A percentile compares a stretch with the other conserved stretches of the same genome.
Evolutionary conservation across 2,797 vertebrate genomes (phyloP).

Genomic region (Brachyrhaphis roseni): DNA sequence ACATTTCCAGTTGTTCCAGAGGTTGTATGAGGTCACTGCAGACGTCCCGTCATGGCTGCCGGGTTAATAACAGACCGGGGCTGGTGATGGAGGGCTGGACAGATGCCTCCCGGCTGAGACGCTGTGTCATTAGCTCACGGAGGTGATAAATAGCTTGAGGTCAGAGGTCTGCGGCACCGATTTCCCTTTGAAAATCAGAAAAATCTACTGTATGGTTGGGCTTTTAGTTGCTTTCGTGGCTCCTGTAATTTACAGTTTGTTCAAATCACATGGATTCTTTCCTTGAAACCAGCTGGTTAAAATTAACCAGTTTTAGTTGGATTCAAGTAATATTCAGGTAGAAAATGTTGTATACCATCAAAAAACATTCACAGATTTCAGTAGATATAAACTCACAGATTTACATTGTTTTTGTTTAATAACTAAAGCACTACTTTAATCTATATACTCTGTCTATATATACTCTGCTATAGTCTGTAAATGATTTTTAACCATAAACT

Average conservation of each 20-base stretch:
- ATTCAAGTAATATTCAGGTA: background rate
- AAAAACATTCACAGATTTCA: background rate
- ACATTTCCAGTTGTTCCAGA: conserved; percentile 37
- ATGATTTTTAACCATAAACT: background rate
- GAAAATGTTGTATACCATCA: background rate
- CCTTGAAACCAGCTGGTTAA: conserved; percentile 1
- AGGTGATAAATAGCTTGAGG: conserved; percentile 78
- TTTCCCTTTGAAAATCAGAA: conserved; percentile 53
- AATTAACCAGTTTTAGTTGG: background rate
- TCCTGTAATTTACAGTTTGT: conserved; percentile 18
- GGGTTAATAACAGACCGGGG: conserved; percentile 74
- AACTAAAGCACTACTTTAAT: too few species aligned
- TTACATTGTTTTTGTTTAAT: background rate
- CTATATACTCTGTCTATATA: too few species aligned
- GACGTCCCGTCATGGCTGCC: conserved; percentile 59
- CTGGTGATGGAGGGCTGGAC: conserved; percentile 68
- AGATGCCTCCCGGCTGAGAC: conserved; percentile 53
- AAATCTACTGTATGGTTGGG: conserved; percentile 27
- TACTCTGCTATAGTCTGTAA: background rate
- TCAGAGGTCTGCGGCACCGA: conserved; percentile 48
- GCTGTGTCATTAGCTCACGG: conserved; percentile 69
- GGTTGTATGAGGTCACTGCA: conserved; percentile 69
- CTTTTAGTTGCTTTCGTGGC: conserved; percentile 9
- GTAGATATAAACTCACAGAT: background rate
- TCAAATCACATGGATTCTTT: conserved; percentile 4